A percentile compares a stretch with the other conserved stretches of the same genome.
Evolutionary conservation across 2,113 vertebrate genomes (phyloP).

Genomic region (Tauraco erythrolophus): DNA sequence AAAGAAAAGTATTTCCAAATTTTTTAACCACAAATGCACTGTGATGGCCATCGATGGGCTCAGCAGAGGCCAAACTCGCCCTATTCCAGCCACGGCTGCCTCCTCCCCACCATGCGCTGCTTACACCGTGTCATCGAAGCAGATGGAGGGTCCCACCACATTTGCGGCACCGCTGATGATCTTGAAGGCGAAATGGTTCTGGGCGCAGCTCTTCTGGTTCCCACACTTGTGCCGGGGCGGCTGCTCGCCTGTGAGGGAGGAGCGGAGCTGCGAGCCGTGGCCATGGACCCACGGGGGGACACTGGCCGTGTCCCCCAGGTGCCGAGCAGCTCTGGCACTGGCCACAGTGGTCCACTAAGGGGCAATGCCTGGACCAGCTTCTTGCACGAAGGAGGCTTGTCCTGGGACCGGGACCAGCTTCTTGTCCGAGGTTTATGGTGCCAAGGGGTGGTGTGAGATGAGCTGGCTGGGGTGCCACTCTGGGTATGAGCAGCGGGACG

Average conservation of each 20-base stretch:
- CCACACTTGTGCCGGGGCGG: slow-evolving; percentile 66
- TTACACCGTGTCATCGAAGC: slow-evolving; percentile 83
- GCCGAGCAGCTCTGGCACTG: neutral
- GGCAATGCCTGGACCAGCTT: neutral
- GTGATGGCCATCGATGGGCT: neutral
- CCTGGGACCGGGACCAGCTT: neutral
- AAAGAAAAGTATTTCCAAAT: neutral
- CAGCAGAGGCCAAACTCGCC: neutral
- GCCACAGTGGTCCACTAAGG: neutral
- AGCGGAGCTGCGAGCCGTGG: neutral
- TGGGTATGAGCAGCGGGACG: rapidly evolving
- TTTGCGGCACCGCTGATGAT: slow-evolving; percentile 84
- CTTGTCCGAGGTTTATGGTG: neutral
- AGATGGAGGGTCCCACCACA: slow-evolving; percentile 87
- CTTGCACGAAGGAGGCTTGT: neutral
- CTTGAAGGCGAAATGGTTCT: slow-evolving; percentile 77
- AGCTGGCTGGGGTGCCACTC: neutral
- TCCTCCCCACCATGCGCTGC: neutral
- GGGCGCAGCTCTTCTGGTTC: slow-evolving; percentile 72
- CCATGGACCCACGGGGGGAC: rapidly evolving
- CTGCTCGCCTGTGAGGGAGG: slow-evolving; percentile 2
- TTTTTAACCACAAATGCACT: neutral
- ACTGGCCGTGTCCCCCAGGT: rapidly evolving
- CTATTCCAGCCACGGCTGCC: rapidly evolving
- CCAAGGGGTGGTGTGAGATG: neutral